These are phyloP conservation scores for Bradypodion pumilum DNA, from an alignment of 2,797 vertebrate species.

Conservation along the genomic window DNA sequence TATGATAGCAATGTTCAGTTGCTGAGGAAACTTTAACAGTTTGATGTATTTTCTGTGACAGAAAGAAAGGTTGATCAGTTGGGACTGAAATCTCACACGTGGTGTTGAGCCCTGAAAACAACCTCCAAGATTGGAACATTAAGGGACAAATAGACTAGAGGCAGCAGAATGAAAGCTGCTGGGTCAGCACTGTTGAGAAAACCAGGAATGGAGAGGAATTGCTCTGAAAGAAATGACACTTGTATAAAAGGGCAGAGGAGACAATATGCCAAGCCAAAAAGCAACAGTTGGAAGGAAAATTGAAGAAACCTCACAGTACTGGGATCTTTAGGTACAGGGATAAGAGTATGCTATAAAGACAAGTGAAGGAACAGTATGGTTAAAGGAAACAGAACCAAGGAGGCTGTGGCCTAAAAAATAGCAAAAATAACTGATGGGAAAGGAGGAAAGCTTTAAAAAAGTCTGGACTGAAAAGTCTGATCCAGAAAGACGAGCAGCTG, in stretches of 20 bases:
- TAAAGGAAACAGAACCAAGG: background rate
- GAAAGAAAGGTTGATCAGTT: background rate
- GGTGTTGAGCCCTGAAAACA: background rate
- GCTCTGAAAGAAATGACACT: background rate
- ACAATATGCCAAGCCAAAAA: background rate
- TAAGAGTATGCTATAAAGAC: background rate
- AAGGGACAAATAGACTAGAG: background rate
- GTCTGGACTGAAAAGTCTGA: background rate
- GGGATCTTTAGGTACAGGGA: background rate
- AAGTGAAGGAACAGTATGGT: background rate
- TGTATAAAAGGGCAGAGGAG: background rate
- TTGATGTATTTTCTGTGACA: background rate
- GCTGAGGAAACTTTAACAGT: background rate
- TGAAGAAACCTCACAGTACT: background rate
- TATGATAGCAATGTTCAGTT: background rate
- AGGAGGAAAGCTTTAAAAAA: background rate
- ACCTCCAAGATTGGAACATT: background rate
- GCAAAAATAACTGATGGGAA: too few relatives aligned
- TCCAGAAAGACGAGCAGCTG: background rate
- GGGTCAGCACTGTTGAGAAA: background rate
- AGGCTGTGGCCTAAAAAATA: background rate
- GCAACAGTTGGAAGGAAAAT: background rate
- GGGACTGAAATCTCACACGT: background rate
- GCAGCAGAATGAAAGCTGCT: background rate
- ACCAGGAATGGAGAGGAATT: background rate